These are phyloP conservation scores for Bryconaethiops microstoma DNA, from an alignment of 2,797 vertebrate genomes.

Conservation along the genomic window DNA sequence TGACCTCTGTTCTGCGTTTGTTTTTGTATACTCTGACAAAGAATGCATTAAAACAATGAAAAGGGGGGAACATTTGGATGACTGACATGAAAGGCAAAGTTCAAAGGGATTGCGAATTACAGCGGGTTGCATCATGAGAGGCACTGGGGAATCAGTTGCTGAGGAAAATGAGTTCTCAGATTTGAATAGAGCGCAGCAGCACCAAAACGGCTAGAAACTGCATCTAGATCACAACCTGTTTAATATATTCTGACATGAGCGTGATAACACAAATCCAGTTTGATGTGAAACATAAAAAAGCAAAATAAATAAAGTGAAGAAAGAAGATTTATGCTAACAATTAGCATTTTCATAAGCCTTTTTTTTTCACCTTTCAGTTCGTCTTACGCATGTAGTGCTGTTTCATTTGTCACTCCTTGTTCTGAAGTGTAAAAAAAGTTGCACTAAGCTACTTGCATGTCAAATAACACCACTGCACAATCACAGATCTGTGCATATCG, in stretches of 20 bases:
- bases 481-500: background rate
- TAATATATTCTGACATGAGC: constrained; percentile 55
- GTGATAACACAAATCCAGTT: constrained; percentile 45
- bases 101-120: constrained; percentile 81
- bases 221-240: constrained; percentile 56
- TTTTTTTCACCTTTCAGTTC: background rate
- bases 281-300: constrained; percentile 2
- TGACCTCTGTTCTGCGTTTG: constrained; percentile 18
- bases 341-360: constrained; percentile 42
- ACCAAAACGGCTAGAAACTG: constrained; percentile 47
- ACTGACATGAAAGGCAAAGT: constrained; percentile 76
- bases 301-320: background rate
- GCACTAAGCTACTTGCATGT: background rate
- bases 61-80: constrained; percentile 68
- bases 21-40: constrained; percentile 46
- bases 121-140: constrained; percentile 79
- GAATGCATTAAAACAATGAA: constrained; percentile 67
- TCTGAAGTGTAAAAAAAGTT: background rate
- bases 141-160: constrained; percentile 70
- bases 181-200: constrained; percentile 55
- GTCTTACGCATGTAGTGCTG: background rate
- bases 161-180: constrained; percentile 62
- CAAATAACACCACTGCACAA: background rate
- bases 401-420: background rate
- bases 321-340: constrained; percentile 36